Evolutionary conservation across 2,797 vertebrate species (phyloP).

Genomic region (Octomys mimax): DNA sequence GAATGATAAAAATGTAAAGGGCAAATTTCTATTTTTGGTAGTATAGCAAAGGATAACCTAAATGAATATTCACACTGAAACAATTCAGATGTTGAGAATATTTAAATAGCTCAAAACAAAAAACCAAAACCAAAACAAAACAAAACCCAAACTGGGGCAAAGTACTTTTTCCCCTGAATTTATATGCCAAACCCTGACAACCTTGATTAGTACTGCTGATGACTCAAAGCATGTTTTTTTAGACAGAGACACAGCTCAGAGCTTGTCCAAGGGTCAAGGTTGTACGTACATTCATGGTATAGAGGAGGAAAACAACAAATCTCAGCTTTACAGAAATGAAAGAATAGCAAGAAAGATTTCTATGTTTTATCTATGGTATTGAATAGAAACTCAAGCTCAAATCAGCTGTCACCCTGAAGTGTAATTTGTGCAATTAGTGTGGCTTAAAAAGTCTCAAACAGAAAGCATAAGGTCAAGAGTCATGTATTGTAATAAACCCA

Average conservation of each 20-base stretch:
- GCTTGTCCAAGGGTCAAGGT: neutral
- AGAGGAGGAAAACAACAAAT: neutral
- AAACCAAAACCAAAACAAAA: neutral
- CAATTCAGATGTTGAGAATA: neutral
- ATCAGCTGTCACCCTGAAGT: neutral
- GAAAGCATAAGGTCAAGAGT: constrained; percentile 36
- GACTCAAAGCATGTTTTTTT: neutral
- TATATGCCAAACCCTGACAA: neutral
- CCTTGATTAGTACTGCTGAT: neutral
- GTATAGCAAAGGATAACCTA: neutral
- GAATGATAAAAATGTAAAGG: constrained; percentile 31
- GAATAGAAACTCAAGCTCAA: constrained; percentile 10
- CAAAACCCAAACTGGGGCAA: neutral
- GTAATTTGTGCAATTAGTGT: constrained; percentile 14
- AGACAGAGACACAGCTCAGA: neutral
- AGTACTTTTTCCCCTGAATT: neutral
- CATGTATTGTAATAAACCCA: neutral
- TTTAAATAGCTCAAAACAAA: constrained; percentile 5
- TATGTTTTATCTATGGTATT: neutral
- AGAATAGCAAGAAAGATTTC: neutral
- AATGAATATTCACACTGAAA: neutral
- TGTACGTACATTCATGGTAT: neutral
- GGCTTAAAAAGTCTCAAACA: neutral
- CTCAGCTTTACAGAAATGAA: neutral
- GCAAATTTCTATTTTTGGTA: constrained; percentile 1